A percentile compares a stretch with the other conserved stretches of the same genome.
phyloP scores from a whole-genome alignment of 1,140 invertebrate genomes.

The Batillaria attramentaria region DNA sequence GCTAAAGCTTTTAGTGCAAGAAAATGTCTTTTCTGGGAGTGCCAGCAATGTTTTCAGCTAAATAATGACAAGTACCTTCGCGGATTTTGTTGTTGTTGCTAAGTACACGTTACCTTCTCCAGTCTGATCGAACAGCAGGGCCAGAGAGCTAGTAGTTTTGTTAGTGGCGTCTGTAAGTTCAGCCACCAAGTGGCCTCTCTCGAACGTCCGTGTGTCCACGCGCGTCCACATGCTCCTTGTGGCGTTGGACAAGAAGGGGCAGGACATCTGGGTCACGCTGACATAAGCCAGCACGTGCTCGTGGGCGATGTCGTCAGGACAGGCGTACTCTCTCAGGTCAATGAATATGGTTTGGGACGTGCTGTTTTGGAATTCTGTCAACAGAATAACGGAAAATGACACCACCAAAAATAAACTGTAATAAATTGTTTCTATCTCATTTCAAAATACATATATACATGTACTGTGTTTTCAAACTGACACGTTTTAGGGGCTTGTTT shows the following conservation, averaged over 20 bases:
- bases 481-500: too few species aligned
- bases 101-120: slow-evolving; percentile 33
- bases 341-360: slow-evolving; percentile 4
- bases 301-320: slow-evolving; percentile 28
- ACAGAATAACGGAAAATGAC: not conserved
- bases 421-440: not conserved
- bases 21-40: too few species aligned
- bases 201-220: slow-evolving; percentile 26
- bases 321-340: slow-evolving; percentile 19
- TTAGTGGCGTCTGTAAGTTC: slow-evolving; percentile 18
- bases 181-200: slow-evolving; percentile 1
- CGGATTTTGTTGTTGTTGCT: too few species aligned
- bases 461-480: too few species aligned
- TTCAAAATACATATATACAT: not conserved
- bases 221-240: not conserved
- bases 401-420: not conserved
- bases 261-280: slow-evolving; percentile 12
- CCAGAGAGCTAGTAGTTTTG: slow-evolving; percentile 28
- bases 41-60: too few species aligned
- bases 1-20: too few species aligned
- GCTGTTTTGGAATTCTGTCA: not conserved
- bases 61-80: too few species aligned
- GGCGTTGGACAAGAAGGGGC: slow-evolving; percentile 1
- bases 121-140: slow-evolving; percentile 36
- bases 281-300: slow-evolving; percentile 18